phyloP scores from a whole-genome alignment of 2,888 invertebrate species.

The Diaperis boleti region DNA sequence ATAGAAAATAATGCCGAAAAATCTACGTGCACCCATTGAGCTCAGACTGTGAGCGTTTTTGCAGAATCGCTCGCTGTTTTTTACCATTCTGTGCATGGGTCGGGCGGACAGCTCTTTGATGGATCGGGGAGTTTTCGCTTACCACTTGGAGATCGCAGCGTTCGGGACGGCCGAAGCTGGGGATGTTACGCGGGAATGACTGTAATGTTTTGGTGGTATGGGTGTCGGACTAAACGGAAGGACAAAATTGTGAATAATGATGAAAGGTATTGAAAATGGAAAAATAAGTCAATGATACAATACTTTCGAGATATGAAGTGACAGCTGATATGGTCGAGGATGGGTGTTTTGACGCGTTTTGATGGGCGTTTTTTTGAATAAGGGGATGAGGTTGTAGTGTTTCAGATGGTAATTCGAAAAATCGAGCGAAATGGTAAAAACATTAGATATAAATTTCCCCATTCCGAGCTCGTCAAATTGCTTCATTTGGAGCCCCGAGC shows the following conservation, averaged over 20 bases:
- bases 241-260: conserved; percentile 59
- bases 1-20: conserved; percentile 60
- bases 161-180: not conserved
- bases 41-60: conserved; percentile 49
- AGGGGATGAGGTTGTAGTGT: too few relatives aligned
- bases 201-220: conserved; percentile 40
- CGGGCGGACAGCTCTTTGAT: conserved; percentile 62
- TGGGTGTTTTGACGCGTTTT: conserved; percentile 53
- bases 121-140: conserved; percentile 53
- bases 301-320: conserved; percentile 50
- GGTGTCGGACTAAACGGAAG: conserved; percentile 62
- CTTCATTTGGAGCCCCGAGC: too few relatives aligned
- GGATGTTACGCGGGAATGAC: not conserved
- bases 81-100: conserved; percentile 50
- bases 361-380: too few relatives aligned
- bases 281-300: conserved; percentile 42
- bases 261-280: conserved; percentile 43
- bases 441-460: conserved; percentile 27
- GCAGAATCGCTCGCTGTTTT: conserved; percentile 15
- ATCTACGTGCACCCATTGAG: conserved; percentile 54
- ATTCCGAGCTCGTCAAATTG: conserved; percentile 14
- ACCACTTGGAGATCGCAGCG: conserved; percentile 28
- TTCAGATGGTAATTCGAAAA: too few relatives aligned
- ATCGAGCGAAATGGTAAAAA: too few relatives aligned
- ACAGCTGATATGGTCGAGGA: conserved; percentile 53